These are phyloP conservation scores for Oscheius onirici DNA, from an alignment of 2,888 invertebrate genomes.

Conservation along the genomic window DNA sequence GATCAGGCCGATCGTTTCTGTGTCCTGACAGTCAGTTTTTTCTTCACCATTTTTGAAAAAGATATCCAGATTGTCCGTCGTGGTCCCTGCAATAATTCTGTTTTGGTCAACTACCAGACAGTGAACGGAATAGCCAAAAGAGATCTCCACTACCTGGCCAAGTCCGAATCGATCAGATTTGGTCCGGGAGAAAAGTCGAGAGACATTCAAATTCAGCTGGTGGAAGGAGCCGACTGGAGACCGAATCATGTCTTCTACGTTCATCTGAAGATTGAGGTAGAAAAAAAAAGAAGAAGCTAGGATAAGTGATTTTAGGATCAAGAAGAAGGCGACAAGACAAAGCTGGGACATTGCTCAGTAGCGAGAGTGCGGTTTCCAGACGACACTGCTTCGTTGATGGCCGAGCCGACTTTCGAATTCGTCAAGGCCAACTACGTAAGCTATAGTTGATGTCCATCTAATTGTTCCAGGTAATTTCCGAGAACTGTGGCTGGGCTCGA, in stretches of 20 bases:
- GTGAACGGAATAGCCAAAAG: constrained; percentile 77
- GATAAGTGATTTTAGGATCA: constrained; percentile 33
- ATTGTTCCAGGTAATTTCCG: constrained; percentile 46
- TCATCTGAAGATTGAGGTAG: constrained; percentile 73
- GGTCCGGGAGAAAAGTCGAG: constrained; percentile 74
- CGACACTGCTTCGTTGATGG: constrained; percentile 32
- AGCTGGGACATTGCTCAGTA: constrained; percentile 73
- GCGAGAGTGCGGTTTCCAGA: constrained; percentile 50
- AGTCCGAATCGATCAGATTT: constrained; percentile 73
- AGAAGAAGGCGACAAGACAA: constrained; percentile 45
- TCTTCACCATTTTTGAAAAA: background rate
- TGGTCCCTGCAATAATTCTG: constrained; percentile 45
- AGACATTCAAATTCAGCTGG: constrained; percentile 73
- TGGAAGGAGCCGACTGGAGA: constrained; percentile 77
- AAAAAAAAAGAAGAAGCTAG: background rate
- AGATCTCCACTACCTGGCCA: constrained; percentile 75
- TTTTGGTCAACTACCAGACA: constrained; percentile 74
- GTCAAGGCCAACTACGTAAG: constrained; percentile 53
- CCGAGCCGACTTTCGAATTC: constrained; percentile 48
- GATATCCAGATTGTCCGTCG: constrained; percentile 48
- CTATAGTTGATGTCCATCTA: background rate
- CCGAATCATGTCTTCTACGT: constrained; percentile 78
- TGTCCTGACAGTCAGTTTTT: constrained; percentile 41
- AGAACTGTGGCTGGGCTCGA: constrained; percentile 49
- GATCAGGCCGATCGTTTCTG: constrained; percentile 41